Evolutionary conservation across 1,140 invertebrate species (phyloP).

Genomic region (Pissodes strobi): DNA sequence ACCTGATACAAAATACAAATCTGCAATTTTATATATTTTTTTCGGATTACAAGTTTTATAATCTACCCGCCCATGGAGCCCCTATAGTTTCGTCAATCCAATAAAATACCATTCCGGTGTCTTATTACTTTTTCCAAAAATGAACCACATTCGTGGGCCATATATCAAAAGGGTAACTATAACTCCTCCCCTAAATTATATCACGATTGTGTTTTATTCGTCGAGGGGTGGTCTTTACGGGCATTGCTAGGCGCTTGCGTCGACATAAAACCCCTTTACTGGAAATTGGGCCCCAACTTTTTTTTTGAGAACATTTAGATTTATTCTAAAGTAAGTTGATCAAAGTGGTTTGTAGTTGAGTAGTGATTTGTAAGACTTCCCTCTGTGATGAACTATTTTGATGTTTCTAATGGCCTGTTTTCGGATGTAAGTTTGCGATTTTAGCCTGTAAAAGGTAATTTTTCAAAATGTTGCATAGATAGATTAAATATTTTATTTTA

Average conservation of each 20-base stretch:
- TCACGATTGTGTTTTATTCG: background rate
- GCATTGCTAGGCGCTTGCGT: background rate
- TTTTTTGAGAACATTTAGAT: conserved; percentile 5
- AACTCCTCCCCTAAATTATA: background rate
- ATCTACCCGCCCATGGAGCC: background rate
- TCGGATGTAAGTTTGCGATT: conserved; percentile 36
- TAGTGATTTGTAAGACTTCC: no score
- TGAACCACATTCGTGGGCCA: background rate
- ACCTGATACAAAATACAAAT: no score
- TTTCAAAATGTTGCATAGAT: no score
- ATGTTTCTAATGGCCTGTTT: background rate
- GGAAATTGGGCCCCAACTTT: background rate
- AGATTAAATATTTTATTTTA: no score
- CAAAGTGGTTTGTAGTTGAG: no score
- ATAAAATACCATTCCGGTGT: background rate
- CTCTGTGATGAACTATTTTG: conserved; percentile 28
- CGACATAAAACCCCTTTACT: background rate
- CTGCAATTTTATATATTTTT: no score
- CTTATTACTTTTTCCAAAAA: background rate
- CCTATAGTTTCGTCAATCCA: background rate
- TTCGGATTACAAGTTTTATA: no score
- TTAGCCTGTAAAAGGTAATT: no score
- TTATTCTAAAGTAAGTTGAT: background rate
- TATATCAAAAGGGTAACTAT: background rate
- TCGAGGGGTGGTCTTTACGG: background rate